Conservation (phyloP, 2,888 invertebrate genomes). For the Diplazon laetatorius region DNA sequence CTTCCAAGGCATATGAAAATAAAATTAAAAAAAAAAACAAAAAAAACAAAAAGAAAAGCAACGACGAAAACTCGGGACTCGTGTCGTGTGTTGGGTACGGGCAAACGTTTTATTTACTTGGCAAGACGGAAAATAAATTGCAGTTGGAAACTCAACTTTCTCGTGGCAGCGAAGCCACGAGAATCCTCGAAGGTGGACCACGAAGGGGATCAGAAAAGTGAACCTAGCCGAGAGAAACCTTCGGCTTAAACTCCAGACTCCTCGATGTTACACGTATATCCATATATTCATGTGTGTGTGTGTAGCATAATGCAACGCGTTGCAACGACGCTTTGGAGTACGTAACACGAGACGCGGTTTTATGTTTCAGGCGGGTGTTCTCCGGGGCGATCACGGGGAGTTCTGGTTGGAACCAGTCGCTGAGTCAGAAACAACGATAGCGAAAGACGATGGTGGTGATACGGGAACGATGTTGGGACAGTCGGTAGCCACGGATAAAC, state of each 20-base stretch:
- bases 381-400: constrained; percentile 78
- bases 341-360: constrained; percentile 73
- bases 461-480: constrained; percentile 55
- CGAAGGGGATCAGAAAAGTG: not conserved
- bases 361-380: constrained; percentile 78
- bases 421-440: constrained; percentile 60
- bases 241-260: constrained; percentile 16
- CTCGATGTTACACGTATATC: not conserved
- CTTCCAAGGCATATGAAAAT: constrained; percentile 20
- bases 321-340: constrained; percentile 52
- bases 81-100: constrained; percentile 16
- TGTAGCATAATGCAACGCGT: not conserved
- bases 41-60: too few species aligned
- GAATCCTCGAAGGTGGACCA: constrained; percentile 5
- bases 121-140: not conserved
- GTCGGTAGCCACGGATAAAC: constrained; percentile 44
- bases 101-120: constrained; percentile 9
- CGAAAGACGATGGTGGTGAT: constrained; percentile 60
- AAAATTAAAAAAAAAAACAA: not conserved
- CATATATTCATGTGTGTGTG: not conserved
- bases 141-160: constrained; percentile 5
- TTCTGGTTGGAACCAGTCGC: constrained; percentile 81
- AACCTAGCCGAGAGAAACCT: constrained; percentile 18
- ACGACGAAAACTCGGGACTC: too few species aligned
- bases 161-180: not conserved